Conservation (phyloP, 2,888 invertebrate genomes). For the Ormyrus labotus region DNA sequence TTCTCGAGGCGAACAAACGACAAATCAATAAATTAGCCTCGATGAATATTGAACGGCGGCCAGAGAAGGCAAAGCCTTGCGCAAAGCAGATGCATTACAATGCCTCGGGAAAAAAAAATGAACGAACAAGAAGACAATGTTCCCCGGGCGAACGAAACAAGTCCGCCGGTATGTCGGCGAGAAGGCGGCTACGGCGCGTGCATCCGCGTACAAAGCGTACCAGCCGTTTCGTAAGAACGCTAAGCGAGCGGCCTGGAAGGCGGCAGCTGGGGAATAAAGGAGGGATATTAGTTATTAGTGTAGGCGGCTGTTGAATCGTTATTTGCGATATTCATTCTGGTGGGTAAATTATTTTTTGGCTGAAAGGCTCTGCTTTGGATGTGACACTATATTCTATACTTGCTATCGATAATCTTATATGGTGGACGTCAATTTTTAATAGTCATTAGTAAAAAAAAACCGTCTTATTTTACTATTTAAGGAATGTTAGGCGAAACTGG, state of each 20-base stretch:
- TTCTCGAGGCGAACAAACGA: no score
- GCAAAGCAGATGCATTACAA: background rate
- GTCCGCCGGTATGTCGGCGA: background rate
- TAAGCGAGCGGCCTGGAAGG: background rate
- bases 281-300: no score
- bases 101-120: background rate
- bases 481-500: no score
- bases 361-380: no score
- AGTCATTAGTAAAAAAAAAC: no score
- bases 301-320: no score
- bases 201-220: constrained; percentile 36
- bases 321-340: no score
- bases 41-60: background rate
- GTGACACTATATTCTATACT: no score
- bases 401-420: no score
- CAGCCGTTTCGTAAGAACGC: constrained; percentile 28
- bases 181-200: background rate
- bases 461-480: no score
- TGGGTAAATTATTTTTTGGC: no score
- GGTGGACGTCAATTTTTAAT: no score
- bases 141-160: constrained; percentile 10
- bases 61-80: background rate
- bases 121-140: background rate
- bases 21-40: background rate
- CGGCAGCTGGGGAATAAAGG: background rate